A percentile compares a stretch with the other conserved stretches of the same genome.
phyloP scores from a whole-genome alignment of 2,888 invertebrate species.

The Rhagonycha fulva region DNA sequence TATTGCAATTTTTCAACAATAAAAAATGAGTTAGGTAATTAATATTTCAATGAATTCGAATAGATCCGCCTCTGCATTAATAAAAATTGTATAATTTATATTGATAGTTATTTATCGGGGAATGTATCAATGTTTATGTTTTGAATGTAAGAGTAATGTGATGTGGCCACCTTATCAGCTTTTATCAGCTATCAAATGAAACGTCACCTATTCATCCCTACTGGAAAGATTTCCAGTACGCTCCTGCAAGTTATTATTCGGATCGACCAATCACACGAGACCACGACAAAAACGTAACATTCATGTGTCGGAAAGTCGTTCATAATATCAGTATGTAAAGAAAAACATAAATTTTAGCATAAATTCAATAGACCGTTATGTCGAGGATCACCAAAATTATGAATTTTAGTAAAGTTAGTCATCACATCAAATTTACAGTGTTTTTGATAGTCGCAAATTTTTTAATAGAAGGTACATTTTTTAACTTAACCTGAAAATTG shows the following conservation, averaged over 20 bases:
- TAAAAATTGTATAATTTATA: too few relatives aligned
- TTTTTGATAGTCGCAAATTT: constrained; percentile 70
- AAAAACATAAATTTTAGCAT: not conserved
- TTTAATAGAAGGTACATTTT: constrained; percentile 67
- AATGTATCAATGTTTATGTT: too few relatives aligned
- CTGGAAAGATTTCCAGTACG: not conserved
- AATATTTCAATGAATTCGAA: too few relatives aligned
- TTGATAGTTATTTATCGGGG: too few relatives aligned
- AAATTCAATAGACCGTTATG: not conserved
- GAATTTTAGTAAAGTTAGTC: constrained; percentile 54
- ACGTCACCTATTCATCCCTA: not conserved
- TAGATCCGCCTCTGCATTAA: too few relatives aligned
- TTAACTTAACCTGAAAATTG: constrained; percentile 31
- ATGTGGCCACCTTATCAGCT: too few relatives aligned
- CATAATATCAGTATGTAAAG: not conserved
- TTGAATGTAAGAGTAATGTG: too few relatives aligned
- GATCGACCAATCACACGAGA: not conserved
- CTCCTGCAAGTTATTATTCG: not conserved
- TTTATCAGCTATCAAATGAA: too few relatives aligned
- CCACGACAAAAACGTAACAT: constrained; percentile 21
- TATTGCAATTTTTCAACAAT: too few relatives aligned
- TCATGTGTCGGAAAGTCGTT: not conserved
- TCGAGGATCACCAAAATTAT: constrained; percentile 55
- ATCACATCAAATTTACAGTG: constrained; percentile 67
- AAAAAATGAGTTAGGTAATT: too few relatives aligned